Conservation (phyloP, 64 coral and sea anemone genomes). For the Montipora sp. region DNA sequence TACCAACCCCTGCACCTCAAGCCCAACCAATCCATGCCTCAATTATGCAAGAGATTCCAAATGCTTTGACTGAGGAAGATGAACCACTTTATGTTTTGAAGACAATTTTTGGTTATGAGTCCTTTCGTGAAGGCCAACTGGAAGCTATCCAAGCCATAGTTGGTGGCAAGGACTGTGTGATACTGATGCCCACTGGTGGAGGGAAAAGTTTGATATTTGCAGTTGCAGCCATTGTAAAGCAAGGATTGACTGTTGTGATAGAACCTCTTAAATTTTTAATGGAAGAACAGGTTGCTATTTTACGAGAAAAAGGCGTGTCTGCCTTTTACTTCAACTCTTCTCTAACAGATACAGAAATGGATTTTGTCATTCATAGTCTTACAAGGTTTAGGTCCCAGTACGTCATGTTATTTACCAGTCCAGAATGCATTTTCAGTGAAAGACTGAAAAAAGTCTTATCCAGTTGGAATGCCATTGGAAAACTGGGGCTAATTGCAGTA, state of each 20-base stretch:
- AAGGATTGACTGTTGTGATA: conserved; percentile 48
- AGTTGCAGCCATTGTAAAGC: conserved; percentile 44
- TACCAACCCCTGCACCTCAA: too few species aligned
- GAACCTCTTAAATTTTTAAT: conserved; percentile 51
- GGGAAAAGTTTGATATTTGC: conserved; percentile 7
- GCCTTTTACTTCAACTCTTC: conserved; percentile 54
- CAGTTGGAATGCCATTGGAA: conserved; percentile 31
- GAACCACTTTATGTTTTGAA: too few species aligned
- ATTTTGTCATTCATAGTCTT: conserved; percentile 49
- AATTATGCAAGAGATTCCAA: too few species aligned
- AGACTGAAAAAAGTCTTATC: conserved; percentile 10
- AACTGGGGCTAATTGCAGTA: conserved; percentile 28
- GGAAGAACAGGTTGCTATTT: conserved; percentile 36
- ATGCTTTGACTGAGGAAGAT: too few species aligned
- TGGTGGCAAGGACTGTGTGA: too few species aligned
- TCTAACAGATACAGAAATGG: conserved; percentile 51
- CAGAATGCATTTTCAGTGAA: conserved; percentile 48
- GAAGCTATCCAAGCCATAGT: too few species aligned
- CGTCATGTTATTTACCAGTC: conserved; percentile 43
- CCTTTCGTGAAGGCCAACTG: too few species aligned
- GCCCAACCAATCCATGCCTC: too few species aligned
- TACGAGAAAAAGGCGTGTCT: conserved; percentile 39
- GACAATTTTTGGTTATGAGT: too few species aligned
- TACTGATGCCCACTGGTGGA: too few species aligned
- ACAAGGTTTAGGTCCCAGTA: conserved; percentile 6